Conservation (phyloP, 2,113 vertebrate genomes). For the Mus musculus region GRCm39 chr17:24199001-24199500, state of each 20-base stretch:
- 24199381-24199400: background rate
- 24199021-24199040: background rate
- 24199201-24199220: background rate
- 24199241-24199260: too few relatives aligned
- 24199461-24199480: background rate
- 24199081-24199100: background rate
- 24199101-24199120: background rate
- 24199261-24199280: too few relatives aligned
- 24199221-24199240: background rate
- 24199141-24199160: too few relatives aligned
- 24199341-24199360: background rate
- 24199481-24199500: too few relatives aligned
- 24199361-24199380: background rate
- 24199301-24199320: background rate
- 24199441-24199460: background rate
- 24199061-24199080: background rate
- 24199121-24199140: background rate
- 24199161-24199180: background rate
- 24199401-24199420: background rate
- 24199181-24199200: background rate
- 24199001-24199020: background rate
- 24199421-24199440: background rate
- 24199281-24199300: background rate
- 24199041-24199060: background rate
- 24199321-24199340: background rate